Evolutionary conservation across 2,113 vertebrate species (phyloP).

Genomic region (human): GRCh38 chr1:58164001-58164500

Average conservation of each 20-base stretch:
- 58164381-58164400: background rate
- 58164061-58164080: background rate
- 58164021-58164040: background rate
- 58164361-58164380: slow-evolving; percentile 33
- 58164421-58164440: background rate
- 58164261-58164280: slow-evolving; percentile 35
- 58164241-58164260: background rate
- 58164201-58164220: background rate
- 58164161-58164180: background rate
- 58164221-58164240: background rate
- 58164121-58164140: background rate
- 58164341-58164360: slow-evolving; percentile 43
- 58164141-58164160: background rate
- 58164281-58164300: background rate
- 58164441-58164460: background rate
- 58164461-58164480: background rate
- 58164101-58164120: background rate
- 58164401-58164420: background rate
- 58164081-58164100: background rate
- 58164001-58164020: background rate
- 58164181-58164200: background rate
- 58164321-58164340: slow-evolving; percentile 50
- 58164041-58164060: background rate
- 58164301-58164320: slow-evolving; percentile 5
- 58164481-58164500: background rate